Base-by-base conservation (phyloP, 2,888 invertebrate species). In the Diogma glabrata region DNA sequence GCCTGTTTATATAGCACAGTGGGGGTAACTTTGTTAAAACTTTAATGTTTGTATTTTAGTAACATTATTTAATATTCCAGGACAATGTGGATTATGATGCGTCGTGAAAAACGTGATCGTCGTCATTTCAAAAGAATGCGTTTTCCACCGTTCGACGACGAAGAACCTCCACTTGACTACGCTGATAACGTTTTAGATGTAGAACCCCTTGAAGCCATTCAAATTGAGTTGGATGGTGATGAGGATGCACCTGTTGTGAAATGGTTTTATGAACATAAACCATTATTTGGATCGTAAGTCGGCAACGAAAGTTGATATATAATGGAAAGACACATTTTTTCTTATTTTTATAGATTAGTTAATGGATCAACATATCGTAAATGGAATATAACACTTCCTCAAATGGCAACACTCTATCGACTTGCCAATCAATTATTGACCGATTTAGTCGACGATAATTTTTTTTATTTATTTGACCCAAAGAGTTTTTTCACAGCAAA, bases 21-120 rank as follows among this genome's bases (percentile, higher is more conserved):
- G 99, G 99, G 97, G 96, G 84, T 86, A 70, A 73, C 75, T 60
- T 50, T 43, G 7, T 20, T 26, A 20, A 12, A 40, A 26, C 7
- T 49, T 49, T 48, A 10, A 20, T 26, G 36, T 22, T 38, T 26
- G 33, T 22, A 47, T 24, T n/a, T 26, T n/a, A n/a, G n/a, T 10
- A 45, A 26, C 19, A n/a, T 22, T 28, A 17, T 26, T 48, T 26
- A 33, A 33, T 43, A 54, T 60, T 59, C 17, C 57, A 86, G 86
- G 40, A 94, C 97, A 1, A 99, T 99, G 97, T 99, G 99, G 99
- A 97, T 99, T 60, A 99, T 99, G 96, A 97, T 99, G 97, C 77
- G 99, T 59, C 79, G 99, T 60, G 97, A 99, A 66, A 99, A 99
- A 70, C 78, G 99, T 56, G 99, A 99, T 75, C 86, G 99, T 66